These are phyloP conservation scores for Calycopis cecrops DNA, from an alignment of 1,140 invertebrate genomes.

Conservation along the genomic window DNA sequence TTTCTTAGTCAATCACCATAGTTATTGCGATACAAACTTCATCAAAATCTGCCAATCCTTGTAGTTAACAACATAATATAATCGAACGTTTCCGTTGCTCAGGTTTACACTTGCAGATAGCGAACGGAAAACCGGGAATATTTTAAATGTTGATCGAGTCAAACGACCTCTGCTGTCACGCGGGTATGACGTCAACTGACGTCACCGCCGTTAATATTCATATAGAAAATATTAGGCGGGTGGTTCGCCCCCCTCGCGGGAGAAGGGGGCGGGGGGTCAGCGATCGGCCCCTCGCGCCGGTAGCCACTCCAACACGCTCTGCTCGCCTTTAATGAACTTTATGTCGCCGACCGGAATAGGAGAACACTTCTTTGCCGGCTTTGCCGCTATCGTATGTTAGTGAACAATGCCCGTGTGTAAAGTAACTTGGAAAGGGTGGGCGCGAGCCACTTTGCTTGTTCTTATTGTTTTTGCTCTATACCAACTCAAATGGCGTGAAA, in stretches of 20 bases:
- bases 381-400: slow-evolving; percentile 61
- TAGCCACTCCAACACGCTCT: slow-evolving; percentile 66
- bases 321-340: slow-evolving; percentile 70
- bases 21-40: too few relatives aligned
- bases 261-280: slow-evolving; percentile 27
- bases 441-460: slow-evolving; percentile 52
- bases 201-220: slow-evolving; percentile 52
- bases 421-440: slow-evolving; percentile 57
- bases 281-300: slow-evolving; percentile 51
- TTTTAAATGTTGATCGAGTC: slow-evolving; percentile 28
- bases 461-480: slow-evolving; percentile 61
- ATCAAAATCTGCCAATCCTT: too few relatives aligned
- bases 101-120: background rate
- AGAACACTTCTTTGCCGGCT: slow-evolving; percentile 64
- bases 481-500: slow-evolving; percentile 40
- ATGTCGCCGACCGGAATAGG: slow-evolving; percentile 61
- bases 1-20: too few relatives aligned
- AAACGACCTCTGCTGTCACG: slow-evolving; percentile 27
- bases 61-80: too few relatives aligned
- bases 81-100: too few relatives aligned
- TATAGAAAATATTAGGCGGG: slow-evolving; percentile 63
- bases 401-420: slow-evolving; percentile 66
- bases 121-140: slow-evolving; percentile 12
- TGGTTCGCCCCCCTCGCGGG: slow-evolving; percentile 21
- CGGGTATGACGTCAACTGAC: slow-evolving; percentile 35